A percentile compares a stretch with the other conserved stretches of the same genome.
phyloP scores from a whole-genome alignment of 2,888 invertebrate species.

The Ectobius pallidus region DNA sequence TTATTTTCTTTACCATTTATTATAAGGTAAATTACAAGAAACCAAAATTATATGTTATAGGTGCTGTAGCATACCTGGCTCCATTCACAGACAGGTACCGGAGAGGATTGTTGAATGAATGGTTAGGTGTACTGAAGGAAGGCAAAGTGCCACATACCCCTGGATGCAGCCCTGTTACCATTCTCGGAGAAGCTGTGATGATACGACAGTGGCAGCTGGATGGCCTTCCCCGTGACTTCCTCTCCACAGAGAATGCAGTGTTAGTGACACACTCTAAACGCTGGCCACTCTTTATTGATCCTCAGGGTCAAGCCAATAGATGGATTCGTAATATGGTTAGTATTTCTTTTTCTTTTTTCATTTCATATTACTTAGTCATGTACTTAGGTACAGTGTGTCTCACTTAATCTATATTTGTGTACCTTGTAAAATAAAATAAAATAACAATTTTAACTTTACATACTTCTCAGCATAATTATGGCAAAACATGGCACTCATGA shows the following conservation, averaged over 20 bases:
- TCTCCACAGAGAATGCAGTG: conserved; percentile 89
- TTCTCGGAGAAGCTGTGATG: conserved; percentile 75
- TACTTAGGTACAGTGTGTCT: no score
- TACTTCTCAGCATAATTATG: no score
- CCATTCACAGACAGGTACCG: conserved; percentile 75
- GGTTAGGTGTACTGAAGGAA: conserved; percentile 61
- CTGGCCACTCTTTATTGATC: conserved; percentile 92
- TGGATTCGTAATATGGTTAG: conserved; percentile 85
- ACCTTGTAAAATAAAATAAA: no score
- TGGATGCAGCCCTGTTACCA: conserved; percentile 69
- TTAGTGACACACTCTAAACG: conserved; percentile 81
- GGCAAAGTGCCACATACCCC: conserved; percentile 69
- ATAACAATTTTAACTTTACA: no score
- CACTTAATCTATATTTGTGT: no score
- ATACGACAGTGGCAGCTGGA: conserved; percentile 84
- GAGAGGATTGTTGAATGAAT: conserved; percentile 61
- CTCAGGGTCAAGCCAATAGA: conserved; percentile 90
- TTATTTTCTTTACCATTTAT: no score
- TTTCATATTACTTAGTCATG: no score
- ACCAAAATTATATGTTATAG: conserved; percentile 55
- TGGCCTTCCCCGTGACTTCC: conserved; percentile 81
- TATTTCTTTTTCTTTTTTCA: background rate
- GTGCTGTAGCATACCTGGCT: conserved; percentile 81
- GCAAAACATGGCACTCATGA: no score
- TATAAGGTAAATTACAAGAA: no score